These are phyloP conservation scores for Stenoptilia bipunctidactyla DNA, from an alignment of 2,888 invertebrate genomes.

Conservation along the genomic window DNA sequence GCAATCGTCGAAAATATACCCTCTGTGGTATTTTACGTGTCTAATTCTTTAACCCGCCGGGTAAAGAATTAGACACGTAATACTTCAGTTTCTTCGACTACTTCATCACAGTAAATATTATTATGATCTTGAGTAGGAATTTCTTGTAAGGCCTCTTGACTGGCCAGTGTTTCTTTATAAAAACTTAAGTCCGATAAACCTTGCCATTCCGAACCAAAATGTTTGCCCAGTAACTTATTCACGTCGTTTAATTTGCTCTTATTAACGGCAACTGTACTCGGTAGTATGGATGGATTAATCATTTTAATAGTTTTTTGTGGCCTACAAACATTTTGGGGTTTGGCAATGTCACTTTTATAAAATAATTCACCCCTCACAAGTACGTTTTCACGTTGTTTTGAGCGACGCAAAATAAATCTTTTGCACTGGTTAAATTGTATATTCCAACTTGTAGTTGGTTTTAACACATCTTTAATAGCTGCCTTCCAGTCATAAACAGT, in stretches of 20 bases:
- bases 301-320: slow-evolving; percentile 2
- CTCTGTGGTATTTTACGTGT: too few species aligned
- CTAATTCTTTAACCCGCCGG: too few species aligned
- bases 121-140: neutral
- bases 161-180: slow-evolving; percentile 11
- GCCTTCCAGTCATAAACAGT: too few species aligned
- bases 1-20: too few species aligned
- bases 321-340: slow-evolving; percentile 2
- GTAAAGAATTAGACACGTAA: slow-evolving; percentile 7
- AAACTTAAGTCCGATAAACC: slow-evolving; percentile 10
- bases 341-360: slow-evolving; percentile 12
- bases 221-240: slow-evolving; percentile 10
- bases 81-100: slow-evolving; percentile 8
- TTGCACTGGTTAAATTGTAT: slow-evolving; percentile 15
- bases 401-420: slow-evolving; percentile 14
- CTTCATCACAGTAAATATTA: slow-evolving; percentile 11
- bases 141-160: slow-evolving; percentile 3
- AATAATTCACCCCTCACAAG: slow-evolving; percentile 14
- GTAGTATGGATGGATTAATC: slow-evolving; percentile 1
- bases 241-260: slow-evolving; percentile 10
- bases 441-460: slow-evolving; percentile 14
- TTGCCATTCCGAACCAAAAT: slow-evolving; percentile 12
- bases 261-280: slow-evolving; percentile 8
- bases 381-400: slow-evolving; percentile 11
- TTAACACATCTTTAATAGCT: slow-evolving; percentile 9